Conservation (phyloP, 2,888 invertebrate genomes). For the Perithous albicinctus region DNA sequence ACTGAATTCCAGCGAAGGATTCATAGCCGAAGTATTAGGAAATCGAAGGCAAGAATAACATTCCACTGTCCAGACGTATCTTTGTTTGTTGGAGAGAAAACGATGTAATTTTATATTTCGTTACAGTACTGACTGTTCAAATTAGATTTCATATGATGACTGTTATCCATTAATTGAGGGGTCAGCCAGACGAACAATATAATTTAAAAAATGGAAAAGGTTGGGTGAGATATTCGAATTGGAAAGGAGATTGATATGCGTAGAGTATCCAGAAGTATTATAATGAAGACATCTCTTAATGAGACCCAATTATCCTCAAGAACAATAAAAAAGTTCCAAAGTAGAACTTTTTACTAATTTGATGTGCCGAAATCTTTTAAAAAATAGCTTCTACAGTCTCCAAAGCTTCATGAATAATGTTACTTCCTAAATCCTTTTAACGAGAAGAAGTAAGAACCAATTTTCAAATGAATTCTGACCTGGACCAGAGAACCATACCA, state of each 20-base stretch:
- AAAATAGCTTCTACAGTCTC: too few species aligned
- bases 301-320: too few species aligned
- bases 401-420: too few species aligned
- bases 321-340: too few species aligned
- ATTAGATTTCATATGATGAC: not conserved
- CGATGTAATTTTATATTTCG: not conserved
- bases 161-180: not conserved
- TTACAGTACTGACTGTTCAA: not conserved
- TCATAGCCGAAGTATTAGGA: constrained; percentile 12
- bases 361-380: too few species aligned
- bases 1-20: constrained; percentile 3
- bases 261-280: too few species aligned
- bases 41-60: constrained; percentile 43
- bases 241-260: not conserved
- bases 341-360: too few species aligned
- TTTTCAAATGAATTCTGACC: too few species aligned
- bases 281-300: too few species aligned
- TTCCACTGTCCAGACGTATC: constrained; percentile 21
- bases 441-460: too few species aligned
- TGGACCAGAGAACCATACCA: too few species aligned
- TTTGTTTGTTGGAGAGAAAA: constrained; percentile 9
- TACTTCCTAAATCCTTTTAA: too few species aligned
- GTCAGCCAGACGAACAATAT: not conserved
- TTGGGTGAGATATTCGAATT: not conserved
- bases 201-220: not conserved